A percentile compares a stretch with the other conserved stretches of the same genome.
These are phyloP conservation scores for Daboia siamensis DNA, from an alignment of 2,113 vertebrate species.

Conservation along the genomic window DNA sequence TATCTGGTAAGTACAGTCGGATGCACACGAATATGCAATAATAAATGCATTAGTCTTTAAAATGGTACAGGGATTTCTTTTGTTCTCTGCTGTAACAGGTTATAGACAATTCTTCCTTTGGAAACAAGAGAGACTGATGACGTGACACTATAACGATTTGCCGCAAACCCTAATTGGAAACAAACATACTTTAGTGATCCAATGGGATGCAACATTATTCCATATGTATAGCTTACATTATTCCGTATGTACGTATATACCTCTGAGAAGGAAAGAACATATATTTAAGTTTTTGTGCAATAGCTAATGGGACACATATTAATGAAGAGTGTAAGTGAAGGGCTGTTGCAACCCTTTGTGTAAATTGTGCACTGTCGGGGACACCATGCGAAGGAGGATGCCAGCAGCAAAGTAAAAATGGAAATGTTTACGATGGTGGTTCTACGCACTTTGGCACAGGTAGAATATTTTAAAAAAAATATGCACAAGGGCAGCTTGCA, in stretches of 20 bases:
- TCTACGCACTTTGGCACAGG: background rate
- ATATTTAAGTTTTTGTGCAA: background rate
- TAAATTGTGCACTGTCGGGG: background rate
- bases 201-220: background rate
- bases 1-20: background rate
- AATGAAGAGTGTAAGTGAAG: background rate
- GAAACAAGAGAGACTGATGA: background rate
- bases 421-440: background rate
- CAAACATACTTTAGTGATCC: fast-evolving
- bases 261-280: background rate
- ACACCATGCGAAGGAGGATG: background rate
- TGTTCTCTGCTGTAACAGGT: background rate
- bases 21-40: background rate
- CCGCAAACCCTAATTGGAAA: fast-evolving
- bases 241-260: background rate
- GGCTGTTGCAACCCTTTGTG: background rate
- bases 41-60: background rate
- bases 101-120: background rate
- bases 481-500: background rate
- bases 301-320: background rate
- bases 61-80: background rate
- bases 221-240: no score
- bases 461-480: background rate
- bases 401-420: background rate
- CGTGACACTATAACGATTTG: fast-evolving